phyloP scores from a whole-genome alignment of 2,888 invertebrate genomes.

The Thumatha senex region DNA sequence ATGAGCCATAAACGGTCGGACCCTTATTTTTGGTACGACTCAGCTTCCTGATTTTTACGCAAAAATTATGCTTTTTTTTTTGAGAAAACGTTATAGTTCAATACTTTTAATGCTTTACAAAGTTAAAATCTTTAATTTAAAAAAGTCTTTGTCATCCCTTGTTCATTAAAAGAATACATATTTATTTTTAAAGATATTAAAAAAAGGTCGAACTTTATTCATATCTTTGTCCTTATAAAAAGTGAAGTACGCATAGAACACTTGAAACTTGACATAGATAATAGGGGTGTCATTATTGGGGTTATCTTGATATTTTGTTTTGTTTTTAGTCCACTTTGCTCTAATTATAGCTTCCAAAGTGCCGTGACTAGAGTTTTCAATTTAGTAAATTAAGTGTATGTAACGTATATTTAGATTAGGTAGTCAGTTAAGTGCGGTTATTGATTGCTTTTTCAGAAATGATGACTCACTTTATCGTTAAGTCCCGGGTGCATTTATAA shows the following conservation, averaged over 20 bases:
- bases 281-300: constrained; percentile 27
- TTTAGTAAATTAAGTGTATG: constrained; percentile 5
- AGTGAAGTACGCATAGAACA: constrained; percentile 42
- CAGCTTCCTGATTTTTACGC: constrained; percentile 32
- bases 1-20: constrained; percentile 70
- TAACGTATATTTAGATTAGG: neutral
- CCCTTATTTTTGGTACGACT: constrained; percentile 48
- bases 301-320: constrained; percentile 35
- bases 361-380: constrained; percentile 5
- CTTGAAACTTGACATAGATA: constrained; percentile 54
- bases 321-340: constrained; percentile 4
- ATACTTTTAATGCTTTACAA: constrained; percentile 24
- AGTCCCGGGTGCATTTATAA: no score
- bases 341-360: constrained; percentile 2
- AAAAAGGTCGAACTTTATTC: constrained; percentile 65
- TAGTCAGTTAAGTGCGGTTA: neutral
- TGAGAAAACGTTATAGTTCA: constrained; percentile 23
- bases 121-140: constrained; percentile 32
- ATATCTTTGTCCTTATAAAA: constrained; percentile 53
- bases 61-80: constrained; percentile 31
- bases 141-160: constrained; percentile 18
- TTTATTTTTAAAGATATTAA: constrained; percentile 32
- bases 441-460: neutral
- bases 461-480: neutral
- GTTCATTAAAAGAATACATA: constrained; percentile 24